A percentile compares a stretch with the other conserved stretches of the same genome.
Conservation (phyloP, 2,888 invertebrate genomes). For the Eudemis profundana region DNA sequence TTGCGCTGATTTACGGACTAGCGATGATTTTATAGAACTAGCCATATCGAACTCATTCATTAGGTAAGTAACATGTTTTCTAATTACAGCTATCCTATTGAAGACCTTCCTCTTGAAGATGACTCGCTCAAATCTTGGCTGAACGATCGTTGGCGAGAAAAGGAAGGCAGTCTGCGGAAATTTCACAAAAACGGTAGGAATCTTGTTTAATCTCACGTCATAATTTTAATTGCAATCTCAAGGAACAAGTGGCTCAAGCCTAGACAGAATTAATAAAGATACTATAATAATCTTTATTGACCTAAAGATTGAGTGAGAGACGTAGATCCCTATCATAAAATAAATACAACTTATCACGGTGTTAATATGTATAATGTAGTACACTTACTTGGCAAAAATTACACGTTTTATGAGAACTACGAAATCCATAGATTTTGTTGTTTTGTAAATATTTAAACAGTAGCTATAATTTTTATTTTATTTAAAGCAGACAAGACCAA, state of each 20-base stretch:
- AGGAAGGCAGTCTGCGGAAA: constrained; percentile 86
- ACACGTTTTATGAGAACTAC: background rate
- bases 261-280: constrained; percentile 28
- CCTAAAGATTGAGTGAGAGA: constrained; percentile 12
- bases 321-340: constrained; percentile 10
- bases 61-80: constrained; percentile 14
- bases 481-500: background rate
- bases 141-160: constrained; percentile 87
- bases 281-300: constrained; percentile 25
- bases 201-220: constrained; percentile 47
- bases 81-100: constrained; percentile 83
- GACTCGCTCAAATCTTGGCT: constrained; percentile 86
- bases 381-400: background rate
- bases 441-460: background rate
- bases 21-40: no score
- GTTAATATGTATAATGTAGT: no score
- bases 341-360: constrained; percentile 24
- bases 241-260: constrained; percentile 25
- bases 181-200: constrained; percentile 85
- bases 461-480: background rate
- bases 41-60: no score
- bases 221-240: constrained; percentile 7
- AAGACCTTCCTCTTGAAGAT: constrained; percentile 86
- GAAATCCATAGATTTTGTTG: background rate
- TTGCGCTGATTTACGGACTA: no score